A percentile compares a stretch with the other conserved stretches of the same genome.
Conservation (phyloP, 1,140 invertebrate species). For the Diploscapter pachys region DNA sequence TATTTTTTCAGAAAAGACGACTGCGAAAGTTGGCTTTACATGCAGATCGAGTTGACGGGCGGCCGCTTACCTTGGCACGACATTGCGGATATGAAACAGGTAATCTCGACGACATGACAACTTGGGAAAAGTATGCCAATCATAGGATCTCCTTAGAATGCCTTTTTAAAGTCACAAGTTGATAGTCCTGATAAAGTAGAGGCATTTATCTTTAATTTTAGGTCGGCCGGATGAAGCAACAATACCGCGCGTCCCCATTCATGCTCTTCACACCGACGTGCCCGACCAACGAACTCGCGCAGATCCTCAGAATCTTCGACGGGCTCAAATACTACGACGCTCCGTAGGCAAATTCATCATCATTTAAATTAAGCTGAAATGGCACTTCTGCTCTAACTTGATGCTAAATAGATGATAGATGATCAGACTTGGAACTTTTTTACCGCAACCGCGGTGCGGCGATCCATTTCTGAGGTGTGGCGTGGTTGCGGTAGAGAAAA, state of each 20-base stretch:
- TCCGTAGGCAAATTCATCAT: not conserved
- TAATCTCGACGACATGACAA: slow-evolving; percentile 21
- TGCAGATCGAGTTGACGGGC: slow-evolving; percentile 41
- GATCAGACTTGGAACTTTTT: not conserved
- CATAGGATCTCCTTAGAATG: not conserved
- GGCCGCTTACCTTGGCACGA: slow-evolving; percentile 45
- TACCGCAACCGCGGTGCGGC: slow-evolving; percentile 8
- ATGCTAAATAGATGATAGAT: too few relatives aligned
- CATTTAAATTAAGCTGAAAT: not conserved
- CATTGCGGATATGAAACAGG: slow-evolving; percentile 37
- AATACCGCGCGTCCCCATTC: too few relatives aligned
- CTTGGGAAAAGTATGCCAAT: slow-evolving; percentile 1
- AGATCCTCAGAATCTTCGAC: too few relatives aligned
- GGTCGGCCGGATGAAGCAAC: slow-evolving; percentile 5
- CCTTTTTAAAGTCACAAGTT: not conserved
- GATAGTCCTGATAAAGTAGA: not conserved
- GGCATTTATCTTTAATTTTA: not conserved
- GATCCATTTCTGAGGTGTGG: slow-evolving; percentile 14
- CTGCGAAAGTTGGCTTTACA: slow-evolving; percentile 45
- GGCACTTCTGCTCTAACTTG: too few relatives aligned
- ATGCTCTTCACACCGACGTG: too few relatives aligned
- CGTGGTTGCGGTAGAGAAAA: slow-evolving; percentile 31
- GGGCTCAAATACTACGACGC: too few relatives aligned
- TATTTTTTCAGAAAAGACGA: slow-evolving; percentile 40
- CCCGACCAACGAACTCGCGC: too few relatives aligned